phyloP scores from a whole-genome alignment of 2,113 vertebrate genomes.

The Tonatia bakeri region DNA sequence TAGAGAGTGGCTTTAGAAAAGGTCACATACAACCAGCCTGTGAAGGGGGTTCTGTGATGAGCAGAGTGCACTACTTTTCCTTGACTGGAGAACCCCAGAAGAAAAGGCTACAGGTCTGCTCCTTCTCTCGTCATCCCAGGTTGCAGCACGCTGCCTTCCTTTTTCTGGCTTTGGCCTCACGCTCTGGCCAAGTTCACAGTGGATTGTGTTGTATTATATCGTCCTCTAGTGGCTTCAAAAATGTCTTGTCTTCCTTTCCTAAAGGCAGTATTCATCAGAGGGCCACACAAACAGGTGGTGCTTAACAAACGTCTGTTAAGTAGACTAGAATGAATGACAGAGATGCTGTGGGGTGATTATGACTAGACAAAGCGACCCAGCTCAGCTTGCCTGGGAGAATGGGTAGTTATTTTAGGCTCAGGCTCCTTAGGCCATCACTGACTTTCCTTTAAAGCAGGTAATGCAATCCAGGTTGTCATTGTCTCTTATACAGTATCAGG shows the following conservation, averaged over 20 bases:
- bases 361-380: neutral
- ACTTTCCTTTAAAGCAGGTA: neutral
- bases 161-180: neutral
- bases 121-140: neutral
- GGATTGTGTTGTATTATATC: conserved; percentile 43
- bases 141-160: neutral
- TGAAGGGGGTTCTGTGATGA: neutral
- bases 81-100: neutral
- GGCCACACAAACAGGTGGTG: neutral
- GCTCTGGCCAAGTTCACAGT: neutral
- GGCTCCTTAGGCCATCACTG: neutral
- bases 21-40: neutral
- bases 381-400: neutral
- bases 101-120: neutral
- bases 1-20: neutral
- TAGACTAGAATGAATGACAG: neutral
- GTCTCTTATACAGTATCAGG: neutral
- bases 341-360: neutral
- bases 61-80: neutral
- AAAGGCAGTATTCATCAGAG: neutral
- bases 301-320: neutral
- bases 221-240: conserved; percentile 67
- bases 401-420: neutral
- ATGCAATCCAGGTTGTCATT: neutral
- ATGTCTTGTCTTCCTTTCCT: neutral